Evolutionary conservation across 2,113 vertebrate species (phyloP), one percentile per base, ranked within the genome.

Genomic region (Glaucidium brasilianum): DNA sequence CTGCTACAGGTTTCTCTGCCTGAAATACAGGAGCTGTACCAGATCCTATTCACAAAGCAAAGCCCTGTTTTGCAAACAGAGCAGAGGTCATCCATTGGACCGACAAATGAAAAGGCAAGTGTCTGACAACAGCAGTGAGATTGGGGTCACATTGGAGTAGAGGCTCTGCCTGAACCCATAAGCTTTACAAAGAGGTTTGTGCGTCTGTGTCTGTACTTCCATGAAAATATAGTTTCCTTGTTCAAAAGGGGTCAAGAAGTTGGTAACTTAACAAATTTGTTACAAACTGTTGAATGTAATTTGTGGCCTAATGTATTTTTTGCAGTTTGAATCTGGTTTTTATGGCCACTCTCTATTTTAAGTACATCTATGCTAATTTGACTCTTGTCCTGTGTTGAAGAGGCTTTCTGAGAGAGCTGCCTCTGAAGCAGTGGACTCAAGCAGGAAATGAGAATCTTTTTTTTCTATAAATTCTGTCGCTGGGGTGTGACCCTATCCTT

Each of bases 1-100:
- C 97, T 99, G 94, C 98, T 99, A 22, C 99, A 99, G 97, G 99
- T 99, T 35, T 98, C 98, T 67, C 96, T 99, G 88, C 99, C 99
- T 1, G 99, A 99, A 96, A 98, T 99, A 88, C 98, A 99, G 97
- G 98, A 98, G 91, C 98, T 99, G 41, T 99, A 99, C 95, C 98
- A 98, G 72, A 96, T 98, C 41, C 97, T 99, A 45, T 96, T 99
- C 94, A 98, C 98, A 3, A 98, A 98, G 88, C 98, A 98, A 63
- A 98, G 92, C 77, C 89, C 97, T 12, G 91, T 82, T 74, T 90
- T 94, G 80, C 97, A 95, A 9, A 60, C 92, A 6, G 96, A 98
- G 89, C 97, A 97, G 94, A 96, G 72, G 79, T 98, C 98, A 8
- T 94, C 96, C 27, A 74, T 86, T 39, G 98, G 93, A 88, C 8